A percentile compares a stretch with the other conserved stretches of the same genome.
phyloP scores from a whole-genome alignment of 2,113 vertebrate species.

The Myotis lucifugus region DNA sequence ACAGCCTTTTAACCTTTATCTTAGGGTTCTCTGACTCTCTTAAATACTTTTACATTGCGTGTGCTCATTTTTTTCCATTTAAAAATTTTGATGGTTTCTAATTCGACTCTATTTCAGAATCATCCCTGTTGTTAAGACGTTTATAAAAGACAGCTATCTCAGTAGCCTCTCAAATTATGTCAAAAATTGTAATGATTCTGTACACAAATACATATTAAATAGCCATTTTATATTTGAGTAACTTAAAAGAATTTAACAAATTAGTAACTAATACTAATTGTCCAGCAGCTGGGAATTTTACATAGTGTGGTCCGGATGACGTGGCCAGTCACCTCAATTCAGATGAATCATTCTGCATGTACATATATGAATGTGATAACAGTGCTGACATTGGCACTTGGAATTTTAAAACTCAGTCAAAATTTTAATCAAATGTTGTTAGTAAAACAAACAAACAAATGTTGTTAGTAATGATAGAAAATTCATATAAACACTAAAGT shows the following conservation, averaged over 20 bases:
- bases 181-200: not conserved
- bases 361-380: not conserved
- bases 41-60: not conserved
- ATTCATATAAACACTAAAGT: not conserved
- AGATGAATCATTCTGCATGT: not conserved
- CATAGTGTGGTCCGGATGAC: not conserved
- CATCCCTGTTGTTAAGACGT: not conserved
- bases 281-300: not conserved
- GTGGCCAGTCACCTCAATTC: not conserved
- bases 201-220: conserved; percentile 14
- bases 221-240: conserved; percentile 42
- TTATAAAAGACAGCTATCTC: not conserved
- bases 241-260: not conserved
- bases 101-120: not conserved
- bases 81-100: not conserved
- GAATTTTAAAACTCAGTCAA: conserved; percentile 8
- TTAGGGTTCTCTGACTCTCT: not conserved
- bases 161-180: not conserved
- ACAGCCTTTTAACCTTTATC: conserved; percentile 1
- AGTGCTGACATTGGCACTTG: not conserved
- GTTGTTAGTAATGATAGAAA: not conserved
- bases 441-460: not conserved
- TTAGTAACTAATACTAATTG: not conserved
- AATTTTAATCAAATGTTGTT: not conserved
- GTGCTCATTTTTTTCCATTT: not conserved